Evolutionary conservation across 2,797 vertebrate genomes (phyloP).

Genomic region (Capromys pilorides): DNA sequence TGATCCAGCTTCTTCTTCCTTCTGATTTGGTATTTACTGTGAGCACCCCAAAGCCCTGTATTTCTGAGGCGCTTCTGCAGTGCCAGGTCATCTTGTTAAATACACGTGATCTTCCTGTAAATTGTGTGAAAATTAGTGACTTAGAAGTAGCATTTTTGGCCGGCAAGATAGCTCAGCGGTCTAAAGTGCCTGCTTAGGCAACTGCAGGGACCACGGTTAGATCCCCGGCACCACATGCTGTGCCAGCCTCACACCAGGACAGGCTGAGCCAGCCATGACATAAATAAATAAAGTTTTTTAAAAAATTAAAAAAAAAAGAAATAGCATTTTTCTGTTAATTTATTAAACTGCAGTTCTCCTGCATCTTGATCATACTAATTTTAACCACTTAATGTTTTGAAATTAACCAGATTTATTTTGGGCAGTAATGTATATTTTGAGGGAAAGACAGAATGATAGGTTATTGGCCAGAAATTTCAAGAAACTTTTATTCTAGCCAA

Average conservation of each 20-base stretch:
- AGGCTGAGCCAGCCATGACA: too few relatives aligned
- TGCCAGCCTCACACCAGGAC: too few relatives aligned
- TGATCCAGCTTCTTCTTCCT: not conserved
- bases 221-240: too few relatives aligned
- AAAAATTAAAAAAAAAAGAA: too few relatives aligned
- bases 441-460: not conserved
- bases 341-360: not conserved
- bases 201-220: too few relatives aligned
- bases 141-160: not conserved
- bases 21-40: too few relatives aligned
- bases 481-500: not conserved
- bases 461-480: not conserved
- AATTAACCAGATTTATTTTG: not conserved
- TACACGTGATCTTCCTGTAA: not conserved
- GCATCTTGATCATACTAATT: not conserved
- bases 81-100: not conserved
- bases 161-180: too few relatives aligned
- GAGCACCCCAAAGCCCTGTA: too few relatives aligned
- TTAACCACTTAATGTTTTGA: slow-evolving; percentile 30
- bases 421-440: not conserved
- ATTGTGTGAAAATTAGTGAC: not conserved
- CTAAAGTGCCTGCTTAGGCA: too few relatives aligned
- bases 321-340: not conserved
- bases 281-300: too few relatives aligned
- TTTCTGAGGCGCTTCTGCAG: not conserved